Conservation (phyloP, 2,888 invertebrate genomes). For the Drosophila phalerata region DNA sequence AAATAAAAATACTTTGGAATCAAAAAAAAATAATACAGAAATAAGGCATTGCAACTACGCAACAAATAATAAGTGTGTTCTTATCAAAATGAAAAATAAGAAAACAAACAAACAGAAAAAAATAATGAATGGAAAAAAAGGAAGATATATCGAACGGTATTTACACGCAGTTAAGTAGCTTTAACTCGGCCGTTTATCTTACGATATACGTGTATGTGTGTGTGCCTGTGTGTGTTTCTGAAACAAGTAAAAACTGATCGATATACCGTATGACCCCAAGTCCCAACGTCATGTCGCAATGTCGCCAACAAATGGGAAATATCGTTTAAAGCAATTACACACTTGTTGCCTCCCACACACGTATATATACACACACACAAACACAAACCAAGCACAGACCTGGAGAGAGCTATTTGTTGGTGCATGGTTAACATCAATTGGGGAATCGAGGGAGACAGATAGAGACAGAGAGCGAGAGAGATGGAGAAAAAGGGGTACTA, state of each 20-base stretch:
- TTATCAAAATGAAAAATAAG: slow-evolving; percentile 26
- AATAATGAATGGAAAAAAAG: slow-evolving; percentile 8
- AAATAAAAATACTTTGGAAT: neutral
- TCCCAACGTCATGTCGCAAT: slow-evolving; percentile 15
- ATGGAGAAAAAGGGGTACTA: neutral
- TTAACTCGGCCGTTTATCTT: slow-evolving; percentile 16
- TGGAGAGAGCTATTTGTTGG: neutral
- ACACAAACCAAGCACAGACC: neutral
- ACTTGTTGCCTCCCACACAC: slow-evolving; percentile 30
- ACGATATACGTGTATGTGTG: neutral
- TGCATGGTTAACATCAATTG: slow-evolving; percentile 8
- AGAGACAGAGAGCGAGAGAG: too few relatives aligned
- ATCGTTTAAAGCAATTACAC: slow-evolving; percentile 31
- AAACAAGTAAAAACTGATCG: slow-evolving; percentile 5
- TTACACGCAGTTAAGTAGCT: slow-evolving; percentile 25
- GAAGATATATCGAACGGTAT: slow-evolving; percentile 32
- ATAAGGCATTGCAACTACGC: slow-evolving; percentile 10
- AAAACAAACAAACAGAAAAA: slow-evolving; percentile 19
- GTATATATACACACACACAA: slow-evolving; percentile 2
- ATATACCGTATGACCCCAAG: slow-evolving; percentile 27
- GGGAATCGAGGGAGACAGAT: neutral
- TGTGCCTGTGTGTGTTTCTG: neutral
- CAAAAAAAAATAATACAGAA: neutral
- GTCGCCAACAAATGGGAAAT: slow-evolving; percentile 28
- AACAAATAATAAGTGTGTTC: slow-evolving; percentile 6